A percentile compares a stretch with the other conserved stretches of the same genome.
Conservation (phyloP, 2,113 vertebrate species). For the Physeter macrocephalus region DNA sequence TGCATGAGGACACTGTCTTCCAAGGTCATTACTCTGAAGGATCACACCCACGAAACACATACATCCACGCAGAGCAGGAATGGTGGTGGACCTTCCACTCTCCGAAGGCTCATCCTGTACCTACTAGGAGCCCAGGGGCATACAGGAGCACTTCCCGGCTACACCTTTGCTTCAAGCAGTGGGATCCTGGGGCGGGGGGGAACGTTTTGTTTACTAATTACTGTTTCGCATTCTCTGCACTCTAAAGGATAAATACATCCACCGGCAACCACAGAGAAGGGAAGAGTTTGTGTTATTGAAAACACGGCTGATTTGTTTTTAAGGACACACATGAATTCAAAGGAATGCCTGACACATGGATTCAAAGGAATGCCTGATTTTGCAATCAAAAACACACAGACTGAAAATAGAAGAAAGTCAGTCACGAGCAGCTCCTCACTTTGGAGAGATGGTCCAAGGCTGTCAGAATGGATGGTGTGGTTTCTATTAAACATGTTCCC, state of each 20-base stretch:
- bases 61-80: accelerated
- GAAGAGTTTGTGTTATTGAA: neutral
- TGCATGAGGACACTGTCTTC: neutral
- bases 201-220: neutral
- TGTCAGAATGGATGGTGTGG: neutral
- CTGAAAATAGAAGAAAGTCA: slow-evolving; percentile 57
- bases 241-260: neutral
- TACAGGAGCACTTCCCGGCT: neutral
- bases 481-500: slow-evolving; percentile 41
- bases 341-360: slow-evolving; percentile 50
- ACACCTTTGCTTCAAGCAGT: neutral
- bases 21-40: neutral
- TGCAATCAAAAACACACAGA: slow-evolving; percentile 43
- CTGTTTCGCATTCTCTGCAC: neutral
- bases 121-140: accelerated
- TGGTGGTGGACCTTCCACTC: accelerated
- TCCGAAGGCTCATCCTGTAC: accelerated
- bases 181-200: neutral
- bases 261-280: neutral
- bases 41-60: accelerated
- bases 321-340: slow-evolving; percentile 54
- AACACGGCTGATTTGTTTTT: neutral
- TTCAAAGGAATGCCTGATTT: slow-evolving; percentile 62
- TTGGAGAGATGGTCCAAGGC: slow-evolving; percentile 17
- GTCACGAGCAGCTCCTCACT: neutral